Evolutionary conservation across 2,797 vertebrate genomes (phyloP), one percentile per base, ranked within the genome.

Genomic region (Phataginus tricuspis): DNA sequence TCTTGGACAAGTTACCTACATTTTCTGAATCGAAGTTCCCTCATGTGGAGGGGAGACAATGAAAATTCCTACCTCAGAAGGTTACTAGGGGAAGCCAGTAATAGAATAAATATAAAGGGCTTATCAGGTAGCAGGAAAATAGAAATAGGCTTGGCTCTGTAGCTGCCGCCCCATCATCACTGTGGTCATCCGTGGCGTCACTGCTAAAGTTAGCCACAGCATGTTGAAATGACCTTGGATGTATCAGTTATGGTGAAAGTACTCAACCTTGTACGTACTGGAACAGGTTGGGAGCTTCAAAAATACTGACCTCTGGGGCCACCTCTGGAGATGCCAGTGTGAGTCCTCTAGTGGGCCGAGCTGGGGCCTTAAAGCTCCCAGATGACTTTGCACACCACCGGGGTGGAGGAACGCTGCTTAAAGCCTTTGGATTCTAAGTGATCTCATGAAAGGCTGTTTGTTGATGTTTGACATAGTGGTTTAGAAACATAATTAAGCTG

Each of bases 331-430:
- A 55, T 1, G 49, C 14, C n/a, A 31, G n/a, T 0, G 0, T 55
- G 7, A 23, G 63, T 18, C 11, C 12, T 45, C n/a, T 16, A 7
- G 1, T 5, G n/a, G 37, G 49, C 27, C 0, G 15, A 66, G 37
- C 0, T 0, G 0, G n/a, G 13, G 21, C 51, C 25, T 16, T 12
- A 55, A 19, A 9, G 15, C 5, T 27, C 29, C 19, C 23, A 23
- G n/a, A 23, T 4, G 14, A 55, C 1, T 34, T 25, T n/a, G 25
- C 7, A 5, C 2, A 25, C 2, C 4, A 0, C 25, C 10, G 12
- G 7, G 12, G 12, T 11, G 6, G 57, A 39, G 31, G 34, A 9
- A 29, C 15, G 2, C 68, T 57, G 23, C 15, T 25, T 31, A 10
- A 11, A 12, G n/a, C 57, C 34, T 79, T 84, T 23, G 21, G 29